phyloP scores from a whole-genome alignment of 2,888 invertebrate genomes.

The Hirtodrosophila confusa region DNA sequence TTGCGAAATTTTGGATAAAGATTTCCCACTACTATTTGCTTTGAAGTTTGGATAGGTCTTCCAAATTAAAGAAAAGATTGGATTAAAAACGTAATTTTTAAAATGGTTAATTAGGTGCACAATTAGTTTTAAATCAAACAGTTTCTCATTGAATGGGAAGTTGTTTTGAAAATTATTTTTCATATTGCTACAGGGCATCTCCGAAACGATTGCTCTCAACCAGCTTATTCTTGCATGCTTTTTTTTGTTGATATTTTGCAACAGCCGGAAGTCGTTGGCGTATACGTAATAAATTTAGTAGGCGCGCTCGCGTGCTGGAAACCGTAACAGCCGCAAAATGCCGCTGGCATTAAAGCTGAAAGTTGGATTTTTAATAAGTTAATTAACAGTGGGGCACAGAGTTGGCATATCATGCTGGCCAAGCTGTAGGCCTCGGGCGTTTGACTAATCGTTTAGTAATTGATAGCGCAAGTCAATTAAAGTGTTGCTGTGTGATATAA shows the following conservation, averaged over 20 bases:
- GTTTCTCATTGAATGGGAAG: no score
- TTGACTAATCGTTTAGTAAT: constrained; percentile 17
- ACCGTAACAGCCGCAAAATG: constrained; percentile 54
- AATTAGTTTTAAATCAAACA: no score
- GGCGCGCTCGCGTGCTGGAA: constrained; percentile 59
- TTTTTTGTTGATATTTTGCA: constrained; percentile 13
- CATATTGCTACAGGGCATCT: neutral
- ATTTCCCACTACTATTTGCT: no score
- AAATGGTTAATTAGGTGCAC: no score
- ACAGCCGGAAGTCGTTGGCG: constrained; percentile 72
- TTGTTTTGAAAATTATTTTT: no score
- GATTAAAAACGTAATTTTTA: no score
- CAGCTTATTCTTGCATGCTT: neutral
- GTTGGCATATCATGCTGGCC: constrained; percentile 7
- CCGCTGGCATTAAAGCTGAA: constrained; percentile 41
- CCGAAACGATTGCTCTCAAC: no score
- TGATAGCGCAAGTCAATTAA: constrained; percentile 12
- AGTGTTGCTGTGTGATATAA: neutral
- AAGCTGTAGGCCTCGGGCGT: neutral
- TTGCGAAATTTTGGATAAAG: no score
- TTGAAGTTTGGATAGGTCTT: no score
- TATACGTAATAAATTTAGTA: constrained; percentile 71
- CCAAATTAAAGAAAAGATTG: no score
- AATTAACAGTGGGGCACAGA: constrained; percentile 38
- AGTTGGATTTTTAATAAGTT: constrained; percentile 55